Evolutionary conservation across 2,888 invertebrate genomes (phyloP).

Genomic region (Ormyrus rosae): DNA sequence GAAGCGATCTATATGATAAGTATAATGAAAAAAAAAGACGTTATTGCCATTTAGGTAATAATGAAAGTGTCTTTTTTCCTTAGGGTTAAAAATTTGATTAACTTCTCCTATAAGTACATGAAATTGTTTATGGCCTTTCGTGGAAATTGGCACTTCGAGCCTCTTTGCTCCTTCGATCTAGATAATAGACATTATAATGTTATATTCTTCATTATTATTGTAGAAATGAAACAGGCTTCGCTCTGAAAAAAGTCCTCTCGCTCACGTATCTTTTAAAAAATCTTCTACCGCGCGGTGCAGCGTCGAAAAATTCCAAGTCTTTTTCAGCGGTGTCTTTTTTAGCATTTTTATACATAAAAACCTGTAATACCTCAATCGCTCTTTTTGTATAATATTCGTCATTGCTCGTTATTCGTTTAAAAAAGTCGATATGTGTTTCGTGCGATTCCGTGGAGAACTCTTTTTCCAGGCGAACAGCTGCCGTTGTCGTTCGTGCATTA

Average conservation of each 20-base stretch:
- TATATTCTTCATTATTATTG: slow-evolving; percentile 27
- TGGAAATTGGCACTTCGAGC: slow-evolving; percentile 55
- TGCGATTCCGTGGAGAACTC: slow-evolving; percentile 21
- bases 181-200: slow-evolving; percentile 6
- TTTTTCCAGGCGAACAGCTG: slow-evolving; percentile 31
- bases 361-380: too few species aligned
- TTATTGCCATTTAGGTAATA: slow-evolving; percentile 33
- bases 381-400: slow-evolving; percentile 2
- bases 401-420: neutral
- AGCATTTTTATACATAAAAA: slow-evolving; percentile 23
- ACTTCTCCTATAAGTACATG: slow-evolving; percentile 45
- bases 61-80: neutral
- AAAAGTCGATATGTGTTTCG: slow-evolving; percentile 45
- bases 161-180: slow-evolving; percentile 36
- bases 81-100: slow-evolving; percentile 35
- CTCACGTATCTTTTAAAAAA: slow-evolving; percentile 3
- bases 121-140: slow-evolving; percentile 48
- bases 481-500: slow-evolving; percentile 11
- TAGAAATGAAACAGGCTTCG: slow-evolving; percentile 38
- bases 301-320: slow-evolving; percentile 16
- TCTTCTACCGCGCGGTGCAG: neutral
- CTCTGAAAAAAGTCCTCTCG: slow-evolving; percentile 35
- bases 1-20: neutral
- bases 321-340: slow-evolving; percentile 2
- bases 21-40: neutral